Evolutionary conservation across 2,888 invertebrate genomes (phyloP).

Genomic region (Eupithecia subfuscata): DNA sequence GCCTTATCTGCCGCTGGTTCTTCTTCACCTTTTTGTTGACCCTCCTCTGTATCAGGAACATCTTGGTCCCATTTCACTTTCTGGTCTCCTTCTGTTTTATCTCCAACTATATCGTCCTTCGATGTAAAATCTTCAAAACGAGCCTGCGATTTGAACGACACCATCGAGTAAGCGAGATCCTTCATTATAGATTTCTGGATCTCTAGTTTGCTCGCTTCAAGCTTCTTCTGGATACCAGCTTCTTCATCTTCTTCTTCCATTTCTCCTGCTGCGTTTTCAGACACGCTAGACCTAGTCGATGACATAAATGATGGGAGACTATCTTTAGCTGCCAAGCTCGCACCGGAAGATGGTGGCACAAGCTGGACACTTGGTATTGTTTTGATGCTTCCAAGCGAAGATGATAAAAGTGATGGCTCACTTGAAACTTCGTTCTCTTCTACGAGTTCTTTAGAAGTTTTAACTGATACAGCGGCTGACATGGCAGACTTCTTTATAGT

Average conservation of each 20-base stretch:
- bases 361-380: conserved; percentile 71
- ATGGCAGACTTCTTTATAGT: conserved; percentile 54
- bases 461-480: conserved; percentile 44
- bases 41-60: neutral
- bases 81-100: conserved; percentile 42
- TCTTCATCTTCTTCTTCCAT: conserved; percentile 36
- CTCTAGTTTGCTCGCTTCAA: conserved; percentile 68
- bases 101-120: conserved; percentile 49
- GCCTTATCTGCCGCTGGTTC: conserved; percentile 19
- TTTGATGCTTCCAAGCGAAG: conserved; percentile 63
- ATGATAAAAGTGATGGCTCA: conserved; percentile 50
- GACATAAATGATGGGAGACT: conserved; percentile 71
- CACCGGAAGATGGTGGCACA: conserved; percentile 55
- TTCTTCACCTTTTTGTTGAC: conserved; percentile 34
- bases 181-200: conserved; percentile 74
- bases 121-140: conserved; percentile 47
- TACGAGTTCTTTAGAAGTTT: conserved; percentile 40
- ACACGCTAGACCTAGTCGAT: conserved; percentile 61
- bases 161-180: conserved; percentile 67
- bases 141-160: conserved; percentile 52
- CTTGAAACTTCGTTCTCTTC: conserved; percentile 47
- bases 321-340: conserved; percentile 55
- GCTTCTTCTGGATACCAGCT: conserved; percentile 58
- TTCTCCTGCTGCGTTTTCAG: conserved; percentile 47
- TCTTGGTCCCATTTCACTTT: conserved; percentile 46